phyloP scores from a whole-genome alignment of 2,113 vertebrate species.

The Mus pahari region DNA sequence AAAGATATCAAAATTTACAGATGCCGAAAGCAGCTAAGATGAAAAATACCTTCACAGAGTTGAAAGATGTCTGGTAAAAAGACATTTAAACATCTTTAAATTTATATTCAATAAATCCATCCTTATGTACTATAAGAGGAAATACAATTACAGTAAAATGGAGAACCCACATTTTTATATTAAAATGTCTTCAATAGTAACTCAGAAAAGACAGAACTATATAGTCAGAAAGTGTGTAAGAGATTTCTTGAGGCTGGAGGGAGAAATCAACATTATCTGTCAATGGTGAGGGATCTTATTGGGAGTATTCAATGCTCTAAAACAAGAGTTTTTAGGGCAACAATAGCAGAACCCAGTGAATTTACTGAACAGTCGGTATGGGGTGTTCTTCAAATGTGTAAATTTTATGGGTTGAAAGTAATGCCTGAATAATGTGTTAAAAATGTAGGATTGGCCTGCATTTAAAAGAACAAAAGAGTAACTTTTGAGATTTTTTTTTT shows the following conservation, averaged over 20 bases:
- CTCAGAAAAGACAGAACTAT: background rate
- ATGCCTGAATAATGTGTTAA: background rate
- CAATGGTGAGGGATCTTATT: background rate
- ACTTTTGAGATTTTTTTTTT: background rate
- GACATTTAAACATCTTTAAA: background rate
- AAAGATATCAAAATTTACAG: background rate
- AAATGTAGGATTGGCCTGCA: background rate
- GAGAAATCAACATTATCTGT: background rate
- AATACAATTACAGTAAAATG: background rate
- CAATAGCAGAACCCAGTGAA: background rate
- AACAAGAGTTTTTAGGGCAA: background rate
- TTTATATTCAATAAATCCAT: background rate
- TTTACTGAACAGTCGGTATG: background rate
- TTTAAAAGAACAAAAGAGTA: background rate
- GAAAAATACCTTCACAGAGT: background rate
- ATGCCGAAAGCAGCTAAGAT: background rate
- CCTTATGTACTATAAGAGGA: background rate
- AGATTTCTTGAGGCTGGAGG: background rate
- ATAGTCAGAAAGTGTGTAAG: background rate
- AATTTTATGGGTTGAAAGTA: background rate
- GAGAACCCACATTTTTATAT: background rate
- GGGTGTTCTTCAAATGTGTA: background rate
- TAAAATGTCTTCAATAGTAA: background rate
- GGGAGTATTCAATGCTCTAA: background rate
- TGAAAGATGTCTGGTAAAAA: background rate